Evolutionary conservation across 2,113 vertebrate species (phyloP).

Genomic region (Pseudopipra pipra): DNA sequence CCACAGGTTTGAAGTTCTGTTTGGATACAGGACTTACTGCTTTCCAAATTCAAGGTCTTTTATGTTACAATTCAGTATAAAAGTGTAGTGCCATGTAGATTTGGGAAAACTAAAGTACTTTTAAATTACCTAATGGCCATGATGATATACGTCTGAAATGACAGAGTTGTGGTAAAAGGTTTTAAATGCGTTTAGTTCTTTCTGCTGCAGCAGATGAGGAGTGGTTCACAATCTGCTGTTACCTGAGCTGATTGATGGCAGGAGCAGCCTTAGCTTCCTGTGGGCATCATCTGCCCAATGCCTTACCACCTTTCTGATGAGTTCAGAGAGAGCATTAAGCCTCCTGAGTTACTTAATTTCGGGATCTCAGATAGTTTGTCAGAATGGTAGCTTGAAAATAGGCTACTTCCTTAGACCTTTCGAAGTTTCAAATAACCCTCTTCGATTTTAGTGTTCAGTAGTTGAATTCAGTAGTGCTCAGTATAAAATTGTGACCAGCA

Average conservation of each 20-base stretch:
- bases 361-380: neutral
- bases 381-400: neutral
- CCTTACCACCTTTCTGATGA: neutral
- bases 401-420: neutral
- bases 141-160: neutral
- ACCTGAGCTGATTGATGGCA: neutral
- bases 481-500: neutral
- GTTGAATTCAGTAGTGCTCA: neutral
- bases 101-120: neutral
- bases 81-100: neutral
- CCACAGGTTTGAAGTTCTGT: neutral
- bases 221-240: neutral
- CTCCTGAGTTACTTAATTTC: neutral
- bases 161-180: neutral
- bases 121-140: neutral
- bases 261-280: neutral
- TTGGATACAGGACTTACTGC: neutral
- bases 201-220: neutral
- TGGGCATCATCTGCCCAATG: neutral
- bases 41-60: neutral
- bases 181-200: neutral
- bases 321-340: neutral
- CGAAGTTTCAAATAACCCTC: neutral
- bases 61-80: neutral
- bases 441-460: neutral